phyloP scores from a whole-genome alignment of 2,888 invertebrate genomes.

The Iphiclides podalirius region DNA sequence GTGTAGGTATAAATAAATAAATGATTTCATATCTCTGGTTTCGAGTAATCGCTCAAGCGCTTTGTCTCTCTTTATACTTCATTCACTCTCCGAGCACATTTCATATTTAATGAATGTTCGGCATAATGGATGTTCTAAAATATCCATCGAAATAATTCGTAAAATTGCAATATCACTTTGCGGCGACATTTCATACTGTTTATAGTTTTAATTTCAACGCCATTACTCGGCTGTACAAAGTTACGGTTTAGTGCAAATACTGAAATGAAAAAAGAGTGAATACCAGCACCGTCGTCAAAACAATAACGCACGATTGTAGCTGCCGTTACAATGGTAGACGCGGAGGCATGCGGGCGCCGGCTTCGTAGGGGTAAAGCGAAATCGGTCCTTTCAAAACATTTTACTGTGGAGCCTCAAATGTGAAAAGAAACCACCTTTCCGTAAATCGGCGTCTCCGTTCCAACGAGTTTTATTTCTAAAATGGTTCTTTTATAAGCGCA shows the following conservation, averaged over 20 bases:
- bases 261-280: constrained; percentile 61
- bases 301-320: constrained; percentile 76
- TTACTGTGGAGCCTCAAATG: constrained; percentile 48
- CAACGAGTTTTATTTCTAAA: constrained; percentile 10
- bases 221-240: constrained; percentile 66
- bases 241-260: constrained; percentile 65
- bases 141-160: background rate
- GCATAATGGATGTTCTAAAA: background rate
- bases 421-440: constrained; percentile 15
- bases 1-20: background rate
- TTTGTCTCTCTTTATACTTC: background rate
- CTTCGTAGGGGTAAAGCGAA: constrained; percentile 74
- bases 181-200: background rate
- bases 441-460: constrained; percentile 16
- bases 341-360: constrained; percentile 62
- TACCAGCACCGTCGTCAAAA: constrained; percentile 62
- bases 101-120: background rate
- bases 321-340: constrained; percentile 65
- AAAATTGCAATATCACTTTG: background rate
- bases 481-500: constrained; percentile 6
- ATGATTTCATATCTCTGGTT: background rate
- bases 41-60: background rate
- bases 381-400: constrained; percentile 79
- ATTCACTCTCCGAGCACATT: background rate
- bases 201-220: constrained; percentile 69